Base-by-base conservation (phyloP, 2,888 invertebrate species). In the Subacronicta megacephala region DNA sequence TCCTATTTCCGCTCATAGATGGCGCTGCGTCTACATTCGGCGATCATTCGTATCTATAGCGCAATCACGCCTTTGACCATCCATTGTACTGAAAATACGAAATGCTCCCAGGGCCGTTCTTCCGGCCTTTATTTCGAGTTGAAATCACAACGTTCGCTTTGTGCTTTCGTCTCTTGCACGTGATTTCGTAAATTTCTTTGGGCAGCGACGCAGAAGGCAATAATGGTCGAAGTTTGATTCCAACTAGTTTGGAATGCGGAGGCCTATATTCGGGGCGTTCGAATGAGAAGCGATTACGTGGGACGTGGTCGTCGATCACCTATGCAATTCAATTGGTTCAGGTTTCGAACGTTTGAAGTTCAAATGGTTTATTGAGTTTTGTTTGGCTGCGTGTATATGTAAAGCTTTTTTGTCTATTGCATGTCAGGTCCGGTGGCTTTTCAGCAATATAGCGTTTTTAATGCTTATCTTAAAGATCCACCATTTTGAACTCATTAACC, bases 1-100 rank as follows among this genome's bases (percentile, higher is more conserved):
- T 82, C 88, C 83, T 78, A 90, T 92, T 92, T 92, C 92, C 92
- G 85, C 75, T 72, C 78, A 80, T 82, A 93, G 93, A 92, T 93
- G 93, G 89, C 90, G 87, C 72, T 85, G 83, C 70, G 68, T 72
- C 78, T 64, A 81, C 76, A 75, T 72, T 70, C 74, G 35, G 74
- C 50, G 47, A 68, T 60, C 65, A 65, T 86, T 83, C 81, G 78
- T 72, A 76, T 85, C 84, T 78, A 71, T n/a, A 72, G 81, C 72
- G 80, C 88, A 90, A 92, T 91, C 88, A 88, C 72, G 75, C 80
- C 80, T 83, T 83, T 84, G 86, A 81, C 80, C 76, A 55, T 43
- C 62, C 59, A 82, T 84, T 88, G 87, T 83, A 69, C 73, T 69
- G 76, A 81, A 78, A 83, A 80, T 81, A 76, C 75, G 78, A 82